Percentiles rank a stretch among this genome's conserved stretches.
Conservation (phyloP, 1,140 invertebrate species). For the Eueides isabella region DNA sequence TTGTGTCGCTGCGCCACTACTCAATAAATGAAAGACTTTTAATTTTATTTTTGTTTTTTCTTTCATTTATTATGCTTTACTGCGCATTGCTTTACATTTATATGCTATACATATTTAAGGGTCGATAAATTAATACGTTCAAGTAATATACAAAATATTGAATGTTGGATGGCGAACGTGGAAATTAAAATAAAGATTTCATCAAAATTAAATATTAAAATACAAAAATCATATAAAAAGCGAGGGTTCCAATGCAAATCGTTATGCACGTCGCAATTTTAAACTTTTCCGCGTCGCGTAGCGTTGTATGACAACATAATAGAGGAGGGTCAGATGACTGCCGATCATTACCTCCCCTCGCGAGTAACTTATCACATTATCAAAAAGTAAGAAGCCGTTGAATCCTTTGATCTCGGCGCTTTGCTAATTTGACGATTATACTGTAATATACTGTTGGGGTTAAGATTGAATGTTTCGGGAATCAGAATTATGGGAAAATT, state of each 20-base stretch:
- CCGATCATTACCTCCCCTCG: conserved; percentile 34
- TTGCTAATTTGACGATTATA: conserved; percentile 79
- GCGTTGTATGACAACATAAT: not conserved
- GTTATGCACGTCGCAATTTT: not conserved
- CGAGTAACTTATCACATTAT: conserved; percentile 79
- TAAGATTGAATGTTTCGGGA: not conserved
- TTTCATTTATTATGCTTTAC: no score
- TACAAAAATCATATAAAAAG: not conserved
- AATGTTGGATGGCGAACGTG: no score
- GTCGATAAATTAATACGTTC: no score
- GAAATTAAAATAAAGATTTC: no score
- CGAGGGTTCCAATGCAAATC: conserved; percentile 1
- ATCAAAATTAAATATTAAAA: not conserved
- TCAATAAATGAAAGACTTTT: no score
- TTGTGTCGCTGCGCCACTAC: no score
- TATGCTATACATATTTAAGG: no score
- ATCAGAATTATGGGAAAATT: not conserved
- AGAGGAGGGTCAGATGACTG: not conserved
- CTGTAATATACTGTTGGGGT: conserved; percentile 24
- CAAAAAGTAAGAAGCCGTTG: conserved; percentile 76
- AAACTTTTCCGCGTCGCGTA: not conserved
- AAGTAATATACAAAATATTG: no score
- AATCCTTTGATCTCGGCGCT: conserved; percentile 74
- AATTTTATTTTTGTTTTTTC: no score
- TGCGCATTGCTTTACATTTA: no score